These are phyloP conservation scores for Eilema caniola DNA, from an alignment of 2,888 invertebrate genomes.

Conservation along the genomic window DNA sequence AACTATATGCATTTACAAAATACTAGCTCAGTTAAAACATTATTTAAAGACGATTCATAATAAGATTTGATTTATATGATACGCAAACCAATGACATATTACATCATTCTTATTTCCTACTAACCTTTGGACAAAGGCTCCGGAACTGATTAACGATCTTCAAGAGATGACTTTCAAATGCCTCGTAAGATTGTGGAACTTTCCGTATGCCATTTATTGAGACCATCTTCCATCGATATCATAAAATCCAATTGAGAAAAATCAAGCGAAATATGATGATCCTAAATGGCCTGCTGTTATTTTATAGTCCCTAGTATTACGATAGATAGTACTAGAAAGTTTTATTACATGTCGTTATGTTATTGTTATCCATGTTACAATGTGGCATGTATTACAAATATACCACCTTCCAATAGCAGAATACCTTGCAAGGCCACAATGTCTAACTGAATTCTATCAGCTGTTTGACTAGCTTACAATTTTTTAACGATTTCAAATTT, in stretches of 20 bases:
- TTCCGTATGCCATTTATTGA: not conserved
- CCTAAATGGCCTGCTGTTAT: slow-evolving; percentile 1
- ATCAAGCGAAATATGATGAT: not conserved
- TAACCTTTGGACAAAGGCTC: not conserved
- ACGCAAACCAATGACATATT: not conserved
- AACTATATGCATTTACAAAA: not conserved
- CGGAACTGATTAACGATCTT: not conserved
- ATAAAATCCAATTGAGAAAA: not conserved
- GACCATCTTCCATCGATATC: not conserved
- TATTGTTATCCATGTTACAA: not conserved
- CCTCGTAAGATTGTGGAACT: not conserved
- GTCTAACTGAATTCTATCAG: not conserved
- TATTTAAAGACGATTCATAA: not conserved
- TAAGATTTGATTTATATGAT: not conserved
- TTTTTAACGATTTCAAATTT: not conserved
- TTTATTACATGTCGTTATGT: not conserved
- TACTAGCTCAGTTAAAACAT: not conserved
- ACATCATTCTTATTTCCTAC: not conserved
- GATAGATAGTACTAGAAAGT: not conserved
- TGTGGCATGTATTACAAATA: not conserved
- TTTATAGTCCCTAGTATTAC: not conserved
- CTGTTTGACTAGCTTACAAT: not conserved
- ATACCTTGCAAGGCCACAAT: too few relatives aligned
- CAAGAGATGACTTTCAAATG: not conserved
- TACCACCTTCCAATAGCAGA: not conserved